Evolutionary conservation across 2,888 invertebrate genomes (phyloP), one percentile per base, ranked within the genome.

Genomic region (Pedicia rivosa): DNA sequence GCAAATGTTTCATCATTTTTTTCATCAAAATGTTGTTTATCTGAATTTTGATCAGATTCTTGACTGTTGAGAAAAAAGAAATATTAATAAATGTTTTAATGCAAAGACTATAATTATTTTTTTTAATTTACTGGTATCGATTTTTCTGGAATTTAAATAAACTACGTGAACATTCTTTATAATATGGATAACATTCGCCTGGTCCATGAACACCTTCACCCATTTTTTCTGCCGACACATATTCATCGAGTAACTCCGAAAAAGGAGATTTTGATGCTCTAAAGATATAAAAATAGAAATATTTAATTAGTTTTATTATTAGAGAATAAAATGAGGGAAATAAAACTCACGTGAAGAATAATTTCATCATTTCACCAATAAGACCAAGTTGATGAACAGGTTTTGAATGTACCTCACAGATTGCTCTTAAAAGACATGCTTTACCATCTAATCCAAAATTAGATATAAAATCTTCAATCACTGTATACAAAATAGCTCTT

Each of bases 121-220:
- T n/a, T n/a, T n/a, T n/a, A n/a, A n/a, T n/a, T 34, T 30, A 54
- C 48, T 51, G 54, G 40, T 61, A 58, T 38, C 56, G 55, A 35
- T 50, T 45, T 13, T 48, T 26, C n/a, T 17, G 53, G 22, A 49
- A 47, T 38, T 55, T 57, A 42, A 87, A 87, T 35, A 87, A 65
- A 37, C 84, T 84, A 58, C 79, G 81, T 12, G 84, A 78, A 50
- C 87, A 87, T 35, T 74, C 72, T 51, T 80, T 74, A 60, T 78
- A 78, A 54, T 86, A 87, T 1, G 80, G 81, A 74, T 82, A 84
- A 55, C 87, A 87, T 57, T 87, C 86, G 5, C 81, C 80, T 1
- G 72, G 68, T 10, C 63, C 62, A 36, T 53, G 48, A 3, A 70
- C 70, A 1, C 73, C 70, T 49, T 72, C 72, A 0, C 86, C 86